A percentile compares a stretch with the other conserved stretches of the same genome.
Evolutionary conservation across 2,113 vertebrate species (phyloP).

Genomic region (Cochlearius cochlearius): DNA sequence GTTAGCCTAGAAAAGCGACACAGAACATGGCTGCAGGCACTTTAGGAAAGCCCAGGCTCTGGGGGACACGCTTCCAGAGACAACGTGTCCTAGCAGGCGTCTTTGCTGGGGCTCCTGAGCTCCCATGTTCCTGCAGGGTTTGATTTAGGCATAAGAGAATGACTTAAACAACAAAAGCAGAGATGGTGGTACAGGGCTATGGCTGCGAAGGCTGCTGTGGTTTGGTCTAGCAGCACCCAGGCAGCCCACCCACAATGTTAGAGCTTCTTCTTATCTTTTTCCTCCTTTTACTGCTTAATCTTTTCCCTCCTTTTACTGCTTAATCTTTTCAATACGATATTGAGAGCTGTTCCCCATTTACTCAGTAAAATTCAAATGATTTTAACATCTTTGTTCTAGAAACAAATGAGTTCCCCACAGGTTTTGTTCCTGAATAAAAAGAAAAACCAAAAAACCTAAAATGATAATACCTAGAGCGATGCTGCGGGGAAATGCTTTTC

Average conservation of each 20-base stretch:
- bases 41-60: background rate
- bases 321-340: background rate
- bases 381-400: background rate
- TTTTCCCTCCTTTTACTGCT: background rate
- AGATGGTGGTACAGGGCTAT: fast-evolving
- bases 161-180: background rate
- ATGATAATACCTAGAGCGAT: background rate
- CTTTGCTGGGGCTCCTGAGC: background rate
- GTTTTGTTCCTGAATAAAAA: background rate
- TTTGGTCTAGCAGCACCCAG: background rate
- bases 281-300: background rate
- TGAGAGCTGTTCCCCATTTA: background rate
- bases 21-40: fast-evolving
- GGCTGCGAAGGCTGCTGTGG: background rate
- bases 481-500: background rate
- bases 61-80: background rate
- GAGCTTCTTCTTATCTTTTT: background rate
- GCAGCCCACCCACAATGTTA: fast-evolving
- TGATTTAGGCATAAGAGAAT: fast-evolving
- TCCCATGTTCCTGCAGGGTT: background rate
- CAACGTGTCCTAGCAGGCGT: no score
- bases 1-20: background rate
- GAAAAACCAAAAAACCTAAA: background rate
- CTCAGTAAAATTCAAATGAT: background rate
- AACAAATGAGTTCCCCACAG: background rate